Conservation (phyloP, 2,888 invertebrate genomes). For the Microctonus brassicae region DNA sequence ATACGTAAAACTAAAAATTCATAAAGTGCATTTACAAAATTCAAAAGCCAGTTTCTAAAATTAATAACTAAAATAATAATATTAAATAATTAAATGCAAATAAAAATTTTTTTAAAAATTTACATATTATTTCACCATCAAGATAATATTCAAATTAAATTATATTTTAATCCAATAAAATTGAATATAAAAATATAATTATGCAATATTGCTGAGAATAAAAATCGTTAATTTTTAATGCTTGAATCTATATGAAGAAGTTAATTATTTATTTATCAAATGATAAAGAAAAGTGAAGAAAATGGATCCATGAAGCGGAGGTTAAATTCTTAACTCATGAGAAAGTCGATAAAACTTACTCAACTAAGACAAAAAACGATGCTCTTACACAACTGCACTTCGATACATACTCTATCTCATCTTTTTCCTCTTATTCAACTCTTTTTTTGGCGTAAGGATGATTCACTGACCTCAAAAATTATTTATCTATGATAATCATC, state of each 20-base stretch:
- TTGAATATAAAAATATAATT: not conserved
- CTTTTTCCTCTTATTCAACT: not conserved
- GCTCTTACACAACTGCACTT: constrained; percentile 29
- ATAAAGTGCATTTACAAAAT: not conserved
- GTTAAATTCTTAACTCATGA: constrained; percentile 3
- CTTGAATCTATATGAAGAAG: not conserved
- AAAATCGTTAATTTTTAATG: not conserved
- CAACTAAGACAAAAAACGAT: not conserved
- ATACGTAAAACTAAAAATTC: not conserved
- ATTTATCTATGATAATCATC: constrained; percentile 36
- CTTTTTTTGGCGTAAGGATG: not conserved
- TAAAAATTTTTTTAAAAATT: too few species aligned
- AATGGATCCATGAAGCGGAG: constrained; percentile 7
- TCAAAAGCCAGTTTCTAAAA: not conserved
- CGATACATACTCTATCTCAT: constrained; percentile 22
- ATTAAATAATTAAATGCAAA: not conserved
- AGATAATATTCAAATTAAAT: too few species aligned
- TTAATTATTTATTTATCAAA: not conserved
- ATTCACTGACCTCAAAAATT: constrained; percentile 20
- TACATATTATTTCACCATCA: too few species aligned
- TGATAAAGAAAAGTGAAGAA: not conserved
- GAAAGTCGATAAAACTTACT: constrained; percentile 33
- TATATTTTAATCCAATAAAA: too few species aligned
- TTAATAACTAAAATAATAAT: not conserved
- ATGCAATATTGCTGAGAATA: not conserved